Conservation (phyloP, 1,140 invertebrate genomes). For the Aphelinus atriplicis region DNA sequence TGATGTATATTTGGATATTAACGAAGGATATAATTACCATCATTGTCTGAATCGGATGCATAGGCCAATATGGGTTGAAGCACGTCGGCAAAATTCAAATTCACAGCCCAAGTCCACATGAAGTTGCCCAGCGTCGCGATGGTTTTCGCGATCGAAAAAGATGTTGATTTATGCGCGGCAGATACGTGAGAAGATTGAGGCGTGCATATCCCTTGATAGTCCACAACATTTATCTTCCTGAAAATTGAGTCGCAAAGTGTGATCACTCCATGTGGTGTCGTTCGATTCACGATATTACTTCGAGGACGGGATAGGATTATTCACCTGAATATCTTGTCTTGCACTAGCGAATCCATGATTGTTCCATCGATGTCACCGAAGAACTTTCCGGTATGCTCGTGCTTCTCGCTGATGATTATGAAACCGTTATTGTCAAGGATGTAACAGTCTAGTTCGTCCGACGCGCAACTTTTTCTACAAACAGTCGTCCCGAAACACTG, state of each 20-base stretch:
- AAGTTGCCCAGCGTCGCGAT: conserved; percentile 50
- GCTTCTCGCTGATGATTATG: conserved; percentile 88
- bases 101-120: conserved; percentile 58
- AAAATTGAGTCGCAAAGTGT: conserved; percentile 29
- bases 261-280: background rate
- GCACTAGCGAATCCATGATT: conserved; percentile 91
- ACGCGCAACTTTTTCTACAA: conserved; percentile 86
- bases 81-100: conserved; percentile 59
- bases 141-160: conserved; percentile 53
- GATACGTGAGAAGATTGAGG: conserved; percentile 79
- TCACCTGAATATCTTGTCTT: conserved; percentile 84
- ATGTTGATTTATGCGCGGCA: conserved; percentile 66
- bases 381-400: conserved; percentile 85
- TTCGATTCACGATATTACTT: background rate
- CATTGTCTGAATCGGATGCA: conserved; percentile 59
- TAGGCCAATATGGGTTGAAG: conserved; percentile 58
- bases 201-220: conserved; percentile 88
- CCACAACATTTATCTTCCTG: conserved; percentile 82
- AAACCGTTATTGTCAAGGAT: conserved; percentile 94
- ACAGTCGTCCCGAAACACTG: conserved; percentile 77
- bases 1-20: too few relatives aligned
- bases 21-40: conserved; percentile 51
- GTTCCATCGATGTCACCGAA: conserved; percentile 95
- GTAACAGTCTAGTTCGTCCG: conserved; percentile 88
- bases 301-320: background rate